Percentiles rank a stretch among this genome's conserved stretches.
phyloP scores from a whole-genome alignment of 2,113 vertebrate species.

The Triplophysa tibetana region DNA sequence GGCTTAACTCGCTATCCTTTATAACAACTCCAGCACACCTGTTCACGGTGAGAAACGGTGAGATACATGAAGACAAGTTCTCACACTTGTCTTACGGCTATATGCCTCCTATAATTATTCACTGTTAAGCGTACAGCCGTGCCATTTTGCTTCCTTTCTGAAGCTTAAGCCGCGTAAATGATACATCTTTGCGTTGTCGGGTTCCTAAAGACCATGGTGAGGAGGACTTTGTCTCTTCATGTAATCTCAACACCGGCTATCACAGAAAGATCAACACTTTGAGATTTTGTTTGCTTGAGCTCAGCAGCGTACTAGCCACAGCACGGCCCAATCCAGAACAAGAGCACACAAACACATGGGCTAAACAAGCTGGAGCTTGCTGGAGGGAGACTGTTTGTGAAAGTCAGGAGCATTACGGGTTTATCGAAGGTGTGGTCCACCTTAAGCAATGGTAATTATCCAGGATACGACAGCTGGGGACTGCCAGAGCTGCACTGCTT shows the following conservation, averaged over 20 bases:
- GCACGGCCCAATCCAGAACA: slow-evolving; percentile 70
- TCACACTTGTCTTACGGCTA: background rate
- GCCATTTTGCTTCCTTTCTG: slow-evolving; percentile 9
- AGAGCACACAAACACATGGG: slow-evolving; percentile 68
- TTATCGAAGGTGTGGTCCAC: slow-evolving; percentile 95
- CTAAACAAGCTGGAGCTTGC: slow-evolving; percentile 88
- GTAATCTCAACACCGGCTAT: slow-evolving; percentile 57
- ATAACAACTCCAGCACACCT: slow-evolving; percentile 53
- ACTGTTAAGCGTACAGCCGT: background rate
- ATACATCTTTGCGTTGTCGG: slow-evolving; percentile 22
- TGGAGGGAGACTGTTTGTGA: slow-evolving; percentile 88
- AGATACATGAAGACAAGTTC: slow-evolving; percentile 9
- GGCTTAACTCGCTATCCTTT: slow-evolving; percentile 35
- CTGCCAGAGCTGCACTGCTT: slow-evolving; percentile 69
- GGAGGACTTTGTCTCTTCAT: slow-evolving; percentile 60
- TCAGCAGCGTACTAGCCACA: slow-evolving; percentile 74
- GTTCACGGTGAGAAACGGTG: slow-evolving; percentile 4
- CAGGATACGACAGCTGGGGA: slow-evolving; percentile 76
- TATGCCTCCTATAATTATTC: slow-evolving; percentile 19
- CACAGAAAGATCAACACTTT: slow-evolving; percentile 74
- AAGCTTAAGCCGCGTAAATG: slow-evolving; percentile 26
- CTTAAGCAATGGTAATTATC: slow-evolving; percentile 87
- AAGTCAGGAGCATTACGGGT: slow-evolving; percentile 88
- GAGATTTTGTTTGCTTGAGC: slow-evolving; percentile 74
- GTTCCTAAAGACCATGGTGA: slow-evolving; percentile 14